Conservation (phyloP, 1,140 invertebrate genomes). For the Alviniconcha marisindica region DNA sequence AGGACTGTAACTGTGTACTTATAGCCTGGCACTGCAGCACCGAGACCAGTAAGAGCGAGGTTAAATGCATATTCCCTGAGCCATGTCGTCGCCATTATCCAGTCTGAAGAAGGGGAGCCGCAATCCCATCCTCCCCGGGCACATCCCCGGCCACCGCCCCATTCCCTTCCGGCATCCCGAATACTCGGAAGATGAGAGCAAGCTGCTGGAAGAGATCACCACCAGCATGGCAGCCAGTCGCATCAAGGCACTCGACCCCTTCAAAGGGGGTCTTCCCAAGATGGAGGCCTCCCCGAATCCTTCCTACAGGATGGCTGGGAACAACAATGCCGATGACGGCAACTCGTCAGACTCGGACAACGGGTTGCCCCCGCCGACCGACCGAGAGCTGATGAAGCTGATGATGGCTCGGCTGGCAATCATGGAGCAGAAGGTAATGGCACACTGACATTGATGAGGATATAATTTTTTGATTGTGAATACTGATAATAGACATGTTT, state of each 20-base stretch:
- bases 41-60: too few species aligned
- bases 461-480: too few species aligned
- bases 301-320: neutral
- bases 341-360: neutral
- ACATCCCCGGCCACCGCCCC: slow-evolving; percentile 58
- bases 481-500: too few species aligned
- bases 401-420: slow-evolving; percentile 69
- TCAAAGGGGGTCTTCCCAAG: slow-evolving; percentile 53
- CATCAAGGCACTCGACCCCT: slow-evolving; percentile 56
- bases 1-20: neutral
- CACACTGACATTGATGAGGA: too few species aligned
- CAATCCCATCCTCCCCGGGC: slow-evolving; percentile 49
- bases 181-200: slow-evolving; percentile 67
- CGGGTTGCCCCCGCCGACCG: slow-evolving; percentile 44
- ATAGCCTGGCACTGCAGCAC: too few species aligned
- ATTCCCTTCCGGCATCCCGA: slow-evolving; percentile 63
- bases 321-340: neutral
- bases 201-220: slow-evolving; percentile 68
- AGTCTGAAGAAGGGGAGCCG: slow-evolving; percentile 44
- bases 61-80: neutral
- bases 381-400: slow-evolving; percentile 69
- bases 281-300: slow-evolving; percentile 34
- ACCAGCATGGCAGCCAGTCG: slow-evolving; percentile 61
- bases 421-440: slow-evolving; percentile 66
- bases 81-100: slow-evolving; percentile 39